Conservation (phyloP, 2,113 vertebrate genomes). For the Cyphomyrus plagiostoma region DNA sequence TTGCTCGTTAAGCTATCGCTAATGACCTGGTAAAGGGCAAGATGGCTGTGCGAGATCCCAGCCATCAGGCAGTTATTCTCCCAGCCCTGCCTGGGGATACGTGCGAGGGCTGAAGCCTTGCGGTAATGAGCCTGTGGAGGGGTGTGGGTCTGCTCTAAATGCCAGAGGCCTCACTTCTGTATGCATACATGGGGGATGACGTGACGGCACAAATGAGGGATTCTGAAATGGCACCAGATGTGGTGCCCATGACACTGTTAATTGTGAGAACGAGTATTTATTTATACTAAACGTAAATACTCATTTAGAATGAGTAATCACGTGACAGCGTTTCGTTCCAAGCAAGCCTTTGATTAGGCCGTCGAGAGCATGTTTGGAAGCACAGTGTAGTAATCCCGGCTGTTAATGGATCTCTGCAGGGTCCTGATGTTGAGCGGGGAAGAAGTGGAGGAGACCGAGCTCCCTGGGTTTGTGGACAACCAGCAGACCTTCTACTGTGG, state of each 20-base stretch:
- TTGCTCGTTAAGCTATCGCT: background rate
- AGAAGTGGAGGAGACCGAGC: conserved; percentile 93
- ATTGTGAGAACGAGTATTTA: background rate
- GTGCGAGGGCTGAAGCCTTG: background rate
- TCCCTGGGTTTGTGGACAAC: conserved; percentile 91
- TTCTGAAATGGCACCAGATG: background rate
- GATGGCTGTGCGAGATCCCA: background rate
- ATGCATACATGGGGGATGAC: background rate
- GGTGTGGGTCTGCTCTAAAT: background rate
- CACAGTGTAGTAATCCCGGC: background rate
- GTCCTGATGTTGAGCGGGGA: conserved; percentile 95
- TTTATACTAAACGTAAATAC: background rate
- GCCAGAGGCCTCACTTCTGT: background rate
- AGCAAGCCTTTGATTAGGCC: background rate
- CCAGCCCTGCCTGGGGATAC: background rate
- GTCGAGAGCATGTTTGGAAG: background rate
- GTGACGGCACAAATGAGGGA: background rate
- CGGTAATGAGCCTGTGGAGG: background rate
- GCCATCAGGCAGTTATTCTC: background rate
- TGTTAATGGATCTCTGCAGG: conserved; percentile 46
- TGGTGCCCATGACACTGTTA: background rate
- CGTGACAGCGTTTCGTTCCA: background rate
- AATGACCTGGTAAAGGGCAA: background rate
- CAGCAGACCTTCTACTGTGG: conserved; percentile 98
- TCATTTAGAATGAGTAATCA: background rate